Conservation (phyloP, 2,888 invertebrate species). For the Ophioninae sp. region DNA sequence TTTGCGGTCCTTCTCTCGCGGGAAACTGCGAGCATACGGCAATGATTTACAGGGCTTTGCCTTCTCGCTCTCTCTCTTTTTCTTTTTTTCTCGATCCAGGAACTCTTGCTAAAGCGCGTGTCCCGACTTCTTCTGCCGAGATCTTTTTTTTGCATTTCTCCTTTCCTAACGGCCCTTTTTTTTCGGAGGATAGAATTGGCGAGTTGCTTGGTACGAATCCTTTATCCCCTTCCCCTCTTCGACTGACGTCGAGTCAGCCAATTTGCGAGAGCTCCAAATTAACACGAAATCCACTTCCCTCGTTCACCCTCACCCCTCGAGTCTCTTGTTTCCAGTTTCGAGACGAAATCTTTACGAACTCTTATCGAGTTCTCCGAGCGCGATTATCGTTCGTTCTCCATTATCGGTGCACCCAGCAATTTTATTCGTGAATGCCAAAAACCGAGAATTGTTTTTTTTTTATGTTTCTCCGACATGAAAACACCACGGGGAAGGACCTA, state of each 20-base stretch:
- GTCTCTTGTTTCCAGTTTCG: conserved; percentile 28
- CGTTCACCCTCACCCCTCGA: background rate
- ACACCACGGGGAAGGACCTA: background rate
- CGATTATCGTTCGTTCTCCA: conserved; percentile 43
- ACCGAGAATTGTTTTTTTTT: conserved; percentile 24
- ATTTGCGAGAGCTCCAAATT: conserved; percentile 47
- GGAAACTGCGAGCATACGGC: conserved; percentile 47
- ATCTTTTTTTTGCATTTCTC: conserved; percentile 36
- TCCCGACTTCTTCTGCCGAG: conserved; percentile 45
- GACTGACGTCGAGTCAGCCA: background rate
- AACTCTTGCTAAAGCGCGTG: conserved; percentile 45
- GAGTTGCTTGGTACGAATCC: conserved; percentile 43
- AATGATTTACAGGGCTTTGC: conserved; percentile 62
- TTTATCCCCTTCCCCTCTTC: background rate
- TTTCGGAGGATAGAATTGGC: conserved; percentile 55
- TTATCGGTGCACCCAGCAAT: conserved; percentile 51
- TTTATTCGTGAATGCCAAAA: conserved; percentile 14
- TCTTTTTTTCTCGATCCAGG: conserved; percentile 27
- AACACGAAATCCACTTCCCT: conserved; percentile 38
- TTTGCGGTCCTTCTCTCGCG: conserved; percentile 26
- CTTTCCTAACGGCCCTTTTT: conserved; percentile 39
- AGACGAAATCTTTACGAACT: conserved; percentile 46
- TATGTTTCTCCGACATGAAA: background rate
- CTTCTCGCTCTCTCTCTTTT: conserved; percentile 23
- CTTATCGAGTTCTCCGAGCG: conserved; percentile 17